Evolutionary conservation across 2,888 invertebrate genomes (phyloP).

Genomic region (Anorthoa munda): DNA sequence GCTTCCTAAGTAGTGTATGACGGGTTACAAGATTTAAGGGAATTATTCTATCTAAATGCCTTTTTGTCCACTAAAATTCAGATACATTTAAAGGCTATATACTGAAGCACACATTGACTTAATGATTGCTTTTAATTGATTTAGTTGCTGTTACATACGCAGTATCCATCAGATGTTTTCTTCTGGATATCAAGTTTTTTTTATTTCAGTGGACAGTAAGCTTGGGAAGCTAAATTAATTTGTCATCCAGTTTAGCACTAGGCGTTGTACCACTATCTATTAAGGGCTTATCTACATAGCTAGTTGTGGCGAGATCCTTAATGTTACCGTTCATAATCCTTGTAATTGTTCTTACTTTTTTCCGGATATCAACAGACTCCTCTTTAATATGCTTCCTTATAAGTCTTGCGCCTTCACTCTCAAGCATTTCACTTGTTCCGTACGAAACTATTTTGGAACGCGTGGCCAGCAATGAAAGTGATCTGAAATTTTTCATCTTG

Average conservation of each 20-base stretch:
- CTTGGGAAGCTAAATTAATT: conserved; percentile 68
- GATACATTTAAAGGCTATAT: background rate
- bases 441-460: background rate
- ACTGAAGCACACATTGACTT: conserved; percentile 15
- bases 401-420: conserved; percentile 19
- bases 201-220: conserved; percentile 46
- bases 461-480: background rate
- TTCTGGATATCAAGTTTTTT: background rate
- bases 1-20: conserved; percentile 63
- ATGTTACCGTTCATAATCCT: background rate
- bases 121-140: conserved; percentile 16
- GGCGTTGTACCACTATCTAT: conserved; percentile 72
- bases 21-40: conserved; percentile 54
- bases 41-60: conserved; percentile 65
- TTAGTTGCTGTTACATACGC: background rate
- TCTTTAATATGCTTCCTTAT: conserved; percentile 49
- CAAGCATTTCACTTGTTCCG: background rate
- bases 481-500: background rate
- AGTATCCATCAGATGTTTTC: background rate
- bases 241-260: conserved; percentile 68
- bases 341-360: background rate
- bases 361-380: conserved; percentile 38
- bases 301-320: conserved; percentile 59
- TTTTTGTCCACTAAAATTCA: conserved; percentile 47
- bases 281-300: conserved; percentile 72